Evolutionary conservation across 2,888 invertebrate genomes (phyloP), one percentile per base, ranked within the genome.

Genomic region (Chironomus tentans): DNA sequence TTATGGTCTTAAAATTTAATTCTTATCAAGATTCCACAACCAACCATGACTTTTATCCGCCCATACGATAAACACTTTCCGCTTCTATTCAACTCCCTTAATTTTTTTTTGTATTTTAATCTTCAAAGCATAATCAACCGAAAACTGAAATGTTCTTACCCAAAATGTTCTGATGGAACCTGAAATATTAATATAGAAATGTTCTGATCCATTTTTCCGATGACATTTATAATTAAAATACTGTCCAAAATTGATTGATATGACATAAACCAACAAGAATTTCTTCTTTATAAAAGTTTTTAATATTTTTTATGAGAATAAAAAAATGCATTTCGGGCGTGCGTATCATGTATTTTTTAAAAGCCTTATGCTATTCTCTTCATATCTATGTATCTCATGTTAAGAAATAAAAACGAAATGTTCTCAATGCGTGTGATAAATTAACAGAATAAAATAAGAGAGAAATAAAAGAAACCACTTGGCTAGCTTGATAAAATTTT

Each of bases 361-460:
- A 50, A 15, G 50, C 4, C 12, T 50, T 12, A 50, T 50, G 50
- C 50, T 13, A 15, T 50, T 50, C 56, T 56, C 18, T 18, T 15
- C 24, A 13, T 24, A 21, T 62, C 18, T 3, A 7, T 21, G 62
- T 12, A 62, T 21, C 18, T 65, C 65, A 65, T 38, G 38, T 38
- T 10, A 38, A 38, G 56, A 56, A 56, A 15, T 56, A 56, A 18
- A 56, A 56, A 56, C 56, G 38, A 38, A 12, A 65, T 22, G 13
- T n/a, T 22, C 13, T 21, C 18, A 12, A n/a, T 65, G 65, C 65
- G 65, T 65, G 65, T 62, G 72, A 62, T 72, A 62, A 72, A 72
- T 62, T 72, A 72, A 61, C 21, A 72, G 61, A 28, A 24, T 10
- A 47, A 72, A 62, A 46, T n/a, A 22, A 65, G 65, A 65, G 65